A percentile compares a stretch with the other conserved stretches of the same genome.
phyloP scores from a whole-genome alignment of 2,113 vertebrate species.

The Eublepharis macularius region DNA sequence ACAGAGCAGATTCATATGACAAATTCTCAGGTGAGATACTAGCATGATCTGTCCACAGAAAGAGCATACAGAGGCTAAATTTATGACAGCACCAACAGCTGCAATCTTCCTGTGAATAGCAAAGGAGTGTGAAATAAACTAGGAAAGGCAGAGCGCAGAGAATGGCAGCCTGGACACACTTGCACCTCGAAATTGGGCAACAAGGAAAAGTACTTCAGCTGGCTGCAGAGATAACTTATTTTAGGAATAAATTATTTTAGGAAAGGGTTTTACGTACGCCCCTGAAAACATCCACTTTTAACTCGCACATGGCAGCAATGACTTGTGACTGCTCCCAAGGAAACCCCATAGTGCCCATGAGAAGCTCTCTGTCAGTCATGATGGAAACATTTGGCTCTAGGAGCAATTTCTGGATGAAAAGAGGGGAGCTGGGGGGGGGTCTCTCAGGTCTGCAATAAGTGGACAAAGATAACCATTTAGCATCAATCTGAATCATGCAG shows the following conservation, averaged over 20 bases:
- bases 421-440: background rate
- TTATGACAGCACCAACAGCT: background rate
- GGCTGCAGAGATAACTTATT: background rate
- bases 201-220: background rate
- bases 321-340: background rate
- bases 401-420: background rate
- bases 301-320: background rate
- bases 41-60: background rate
- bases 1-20: background rate
- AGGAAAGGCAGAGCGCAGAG: background rate
- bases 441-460: background rate
- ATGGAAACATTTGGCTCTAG: background rate
- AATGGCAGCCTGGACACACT: background rate
- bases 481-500: background rate
- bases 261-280: background rate
- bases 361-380: background rate
- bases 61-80: background rate
- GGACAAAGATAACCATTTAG: background rate
- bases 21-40: background rate
- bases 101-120: background rate
- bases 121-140: background rate
- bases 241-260: too few species aligned
- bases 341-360: background rate
- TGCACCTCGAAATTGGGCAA: background rate
- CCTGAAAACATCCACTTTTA: background rate